phyloP scores from a whole-genome alignment of 2,797 vertebrate species.

The Amblyopsis hoosieri region DNA sequence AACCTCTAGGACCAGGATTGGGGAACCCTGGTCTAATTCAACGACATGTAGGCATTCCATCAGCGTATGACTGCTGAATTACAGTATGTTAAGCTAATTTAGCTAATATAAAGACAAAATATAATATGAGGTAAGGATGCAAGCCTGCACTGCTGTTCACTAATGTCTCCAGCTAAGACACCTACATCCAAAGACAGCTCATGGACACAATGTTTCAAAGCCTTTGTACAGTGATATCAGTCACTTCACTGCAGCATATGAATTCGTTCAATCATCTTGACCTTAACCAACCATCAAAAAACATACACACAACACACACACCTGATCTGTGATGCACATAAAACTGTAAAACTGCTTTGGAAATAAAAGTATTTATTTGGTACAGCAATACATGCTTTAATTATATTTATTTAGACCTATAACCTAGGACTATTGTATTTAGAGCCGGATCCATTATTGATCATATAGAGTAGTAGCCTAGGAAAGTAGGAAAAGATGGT shows the following conservation, averaged over 20 bases:
- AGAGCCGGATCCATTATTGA: no score
- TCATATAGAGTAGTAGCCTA: no score
- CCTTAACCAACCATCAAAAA: conserved; percentile 19
- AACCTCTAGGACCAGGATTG: no score
- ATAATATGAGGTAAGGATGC: background rate
- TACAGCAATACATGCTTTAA: no score
- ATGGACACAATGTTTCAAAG: conserved; percentile 6
- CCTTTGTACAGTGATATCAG: conserved; percentile 2
- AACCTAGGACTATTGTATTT: no score
- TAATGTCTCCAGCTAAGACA: background rate
- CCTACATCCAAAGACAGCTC: conserved; percentile 16
- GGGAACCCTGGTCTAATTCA: background rate
- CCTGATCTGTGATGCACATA: background rate
- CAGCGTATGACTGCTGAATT: background rate
- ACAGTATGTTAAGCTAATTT: background rate
- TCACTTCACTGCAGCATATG: conserved; percentile 6
- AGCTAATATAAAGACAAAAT: no score
- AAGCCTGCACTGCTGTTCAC: background rate
- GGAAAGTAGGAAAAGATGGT: no score
- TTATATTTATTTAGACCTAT: no score
- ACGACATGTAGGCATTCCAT: background rate
- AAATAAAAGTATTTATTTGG: no score
- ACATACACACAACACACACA: background rate
- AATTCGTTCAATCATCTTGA: conserved; percentile 19
- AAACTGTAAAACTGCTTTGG: background rate